Base-by-base conservation (phyloP, 64 coral and sea anemone genomes). In the Hydrozoanthus tunicans region DNA sequence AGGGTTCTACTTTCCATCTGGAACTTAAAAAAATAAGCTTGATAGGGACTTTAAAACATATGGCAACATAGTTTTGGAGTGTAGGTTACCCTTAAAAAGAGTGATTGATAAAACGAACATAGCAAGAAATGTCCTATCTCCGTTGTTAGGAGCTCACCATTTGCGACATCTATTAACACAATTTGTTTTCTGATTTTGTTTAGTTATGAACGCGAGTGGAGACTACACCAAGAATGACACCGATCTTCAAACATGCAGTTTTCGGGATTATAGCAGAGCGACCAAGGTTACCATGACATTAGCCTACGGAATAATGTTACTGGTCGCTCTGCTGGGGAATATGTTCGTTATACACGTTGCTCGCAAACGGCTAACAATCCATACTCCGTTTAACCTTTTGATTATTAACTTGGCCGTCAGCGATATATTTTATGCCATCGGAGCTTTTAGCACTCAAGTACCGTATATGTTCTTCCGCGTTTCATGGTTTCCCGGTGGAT, bases 351-450 rank as follows among this genome's bases (percentile, higher is more conserved):
- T 93, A 32, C 51, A 60, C 54, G 67, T 93, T 9, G 78, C 89
- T 6, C 81, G 77, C 6, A 81, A 77, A 12, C 79, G 80, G 15
- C 78, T 58, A 7, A 89, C 75, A 73, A 14, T 56, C 2, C 86
- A 57, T 52, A 93, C 70, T 73, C 68, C 92, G 4, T 93, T 93
- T 32, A 93, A 93, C 32, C 70, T 90, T 77, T 90, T 93, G 43
- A 93, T 93, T 24, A 69, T 93, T 26, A 93, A 89, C 54, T 70
- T 93, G 78, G 86, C 92, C 4, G 68, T 26, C 5, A 71, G 85
- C 58, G 92, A 93, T 53, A 70, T 93, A 5, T 26, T 93, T 9
- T 89, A 93, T 53, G 86, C 86, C 26, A 10, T 81, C 9, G 9
- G 70, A 12, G 14, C 57, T 15, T 5, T 93, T 6, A 26, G 54